phyloP scores from a whole-genome alignment of 2,888 invertebrate species.

The Apamea sordens region DNA sequence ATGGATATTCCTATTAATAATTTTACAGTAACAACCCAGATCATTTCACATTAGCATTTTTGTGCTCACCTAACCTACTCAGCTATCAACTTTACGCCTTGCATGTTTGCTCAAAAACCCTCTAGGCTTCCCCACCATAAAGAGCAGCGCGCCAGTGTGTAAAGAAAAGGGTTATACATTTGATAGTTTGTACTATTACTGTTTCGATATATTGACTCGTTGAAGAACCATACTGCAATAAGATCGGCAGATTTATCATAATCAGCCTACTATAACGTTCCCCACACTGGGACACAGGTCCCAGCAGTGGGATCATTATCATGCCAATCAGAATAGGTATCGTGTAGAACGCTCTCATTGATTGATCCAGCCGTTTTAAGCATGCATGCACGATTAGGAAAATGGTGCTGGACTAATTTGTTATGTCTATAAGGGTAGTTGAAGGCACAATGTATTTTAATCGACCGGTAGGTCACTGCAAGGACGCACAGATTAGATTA shows the following conservation, averaged over 20 bases:
- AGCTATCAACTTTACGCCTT: too few relatives aligned
- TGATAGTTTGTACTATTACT: too few relatives aligned
- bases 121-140: too few relatives aligned
- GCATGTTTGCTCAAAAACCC: too few relatives aligned
- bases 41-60: not conserved
- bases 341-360: not conserved
- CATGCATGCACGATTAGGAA: not conserved
- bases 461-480: not conserved
- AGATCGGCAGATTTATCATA: too few relatives aligned
- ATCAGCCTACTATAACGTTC: too few relatives aligned
- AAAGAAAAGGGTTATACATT: too few relatives aligned
- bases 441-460: not conserved
- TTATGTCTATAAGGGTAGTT: not conserved
- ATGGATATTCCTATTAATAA: not conserved
- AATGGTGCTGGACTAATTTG: not conserved
- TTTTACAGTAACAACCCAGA: not conserved
- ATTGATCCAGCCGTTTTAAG: not conserved
- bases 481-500: not conserved
- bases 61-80: not conserved
- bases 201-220: too few relatives aligned
- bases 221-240: too few relatives aligned
- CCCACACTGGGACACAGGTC: too few relatives aligned
- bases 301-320: too few relatives aligned
- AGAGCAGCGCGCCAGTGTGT: too few relatives aligned
- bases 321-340: not conserved